Evolutionary conservation across 2,888 invertebrate species (phyloP).

Genomic region (Eupithecia subumbrata): DNA sequence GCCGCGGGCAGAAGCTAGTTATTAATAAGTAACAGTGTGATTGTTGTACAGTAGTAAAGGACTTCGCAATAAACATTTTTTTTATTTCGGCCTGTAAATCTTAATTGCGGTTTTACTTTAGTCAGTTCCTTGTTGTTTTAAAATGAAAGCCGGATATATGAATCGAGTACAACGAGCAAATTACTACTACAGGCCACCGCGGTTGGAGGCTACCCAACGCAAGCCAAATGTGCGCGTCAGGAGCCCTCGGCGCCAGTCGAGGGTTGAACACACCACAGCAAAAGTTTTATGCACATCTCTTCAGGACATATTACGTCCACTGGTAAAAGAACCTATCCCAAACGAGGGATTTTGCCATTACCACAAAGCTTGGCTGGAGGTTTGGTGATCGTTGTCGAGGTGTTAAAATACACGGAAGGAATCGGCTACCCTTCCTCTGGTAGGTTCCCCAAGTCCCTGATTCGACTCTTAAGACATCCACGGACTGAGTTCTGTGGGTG

Average conservation of each 20-base stretch:
- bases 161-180: constrained; percentile 32
- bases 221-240: constrained; percentile 24
- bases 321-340: background rate
- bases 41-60: background rate
- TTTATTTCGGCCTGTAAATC: background rate
- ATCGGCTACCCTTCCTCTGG: background rate
- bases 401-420: background rate
- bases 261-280: constrained; percentile 18
- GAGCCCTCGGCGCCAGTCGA: constrained; percentile 1
- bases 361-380: background rate
- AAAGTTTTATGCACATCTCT: background rate
- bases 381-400: background rate
- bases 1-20: no score
- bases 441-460: background rate
- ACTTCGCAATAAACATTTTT: background rate
- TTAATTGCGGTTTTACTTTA: background rate
- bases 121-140: constrained; percentile 3
- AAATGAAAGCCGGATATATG: constrained; percentile 25
- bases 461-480: background rate
- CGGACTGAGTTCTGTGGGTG: background rate
- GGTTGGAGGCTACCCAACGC: constrained; percentile 26
- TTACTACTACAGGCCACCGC: constrained; percentile 27
- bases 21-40: no score
- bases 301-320: background rate
- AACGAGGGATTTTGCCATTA: background rate